A percentile compares a stretch with the other conserved stretches of the same genome.
Conservation (phyloP, 2,797 vertebrate species). For the Rhynchonycteris naso region DNA sequence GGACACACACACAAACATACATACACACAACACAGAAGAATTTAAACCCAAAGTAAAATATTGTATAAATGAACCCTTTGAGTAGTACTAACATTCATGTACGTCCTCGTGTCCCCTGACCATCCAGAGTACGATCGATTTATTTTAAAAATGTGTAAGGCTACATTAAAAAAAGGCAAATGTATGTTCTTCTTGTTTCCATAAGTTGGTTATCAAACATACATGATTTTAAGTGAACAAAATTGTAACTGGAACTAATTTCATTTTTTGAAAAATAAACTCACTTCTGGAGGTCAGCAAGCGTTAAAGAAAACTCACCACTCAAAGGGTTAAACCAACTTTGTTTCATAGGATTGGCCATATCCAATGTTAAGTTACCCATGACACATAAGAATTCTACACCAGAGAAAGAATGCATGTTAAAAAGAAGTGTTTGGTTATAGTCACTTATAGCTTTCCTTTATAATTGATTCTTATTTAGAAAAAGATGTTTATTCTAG, state of each 20-base stretch:
- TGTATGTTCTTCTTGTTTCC: no score
- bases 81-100: no score
- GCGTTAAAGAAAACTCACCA: no score
- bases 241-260: no score
- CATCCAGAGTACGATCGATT: no score
- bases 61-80: neutral
- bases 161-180: no score
- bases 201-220: no score
- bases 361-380: neutral
- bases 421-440: slow-evolving; percentile 27
- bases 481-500: slow-evolving; percentile 26
- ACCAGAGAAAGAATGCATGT: neutral
- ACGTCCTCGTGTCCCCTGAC: no score
- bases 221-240: no score
- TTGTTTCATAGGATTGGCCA: neutral
- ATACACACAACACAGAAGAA: neutral
- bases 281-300: no score
- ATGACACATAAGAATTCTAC: neutral
- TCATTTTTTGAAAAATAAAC: no score
- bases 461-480: neutral
- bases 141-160: no score
- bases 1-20: neutral
- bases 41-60: slow-evolving; percentile 37
- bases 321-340: neutral
- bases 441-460: slow-evolving; percentile 17